Evolutionary conservation across 2,888 invertebrate genomes (phyloP), one percentile per base, ranked within the genome.

Genomic region (Orchestes rusci): DNA sequence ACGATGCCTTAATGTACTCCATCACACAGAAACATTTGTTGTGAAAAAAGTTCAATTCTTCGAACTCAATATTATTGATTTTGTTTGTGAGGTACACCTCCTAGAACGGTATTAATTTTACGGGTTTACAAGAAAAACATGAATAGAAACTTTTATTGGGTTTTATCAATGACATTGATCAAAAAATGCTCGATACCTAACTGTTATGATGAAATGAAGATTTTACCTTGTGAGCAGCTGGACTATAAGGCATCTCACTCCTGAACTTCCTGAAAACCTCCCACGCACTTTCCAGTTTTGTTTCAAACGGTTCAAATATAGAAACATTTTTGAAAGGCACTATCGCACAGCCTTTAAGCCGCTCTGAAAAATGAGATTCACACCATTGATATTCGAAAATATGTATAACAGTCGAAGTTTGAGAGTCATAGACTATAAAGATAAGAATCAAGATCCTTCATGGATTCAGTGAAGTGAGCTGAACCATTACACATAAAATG

Each of bases 21-120:
- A 33, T 35, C 15, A 44, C 44, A 15, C 52, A 52, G 23, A 50
- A 50, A 27, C 49, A 52, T 39, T 39, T 50, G 23, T 41, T 40
- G 29, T 52, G 52, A 16, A 32, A 47, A 33, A 52, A 52, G 33
- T 52, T 52, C n/a, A 52, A 32, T 36, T 52, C 52, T 7, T 39
- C 32, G 32, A 52, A 52, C 5, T 49, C 27, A 3, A 47, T 30
- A n/a, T 44, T 19, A 16, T 43, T 46, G 17, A 52, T 35, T 20
- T 42, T 20, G 30, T 38, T 49, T 2, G 49, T 50, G 17, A 37
- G 4, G 16, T 50, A 52, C 19, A 52, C 34, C 41, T 43, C 31
- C 49, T 52, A 42, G 43, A 52, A 52, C n/a, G 33, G 8, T 3
- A 3, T 31, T 3, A 33, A 23, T 33, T 31, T n/a, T n/a, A 31